Conservation (phyloP, 2,888 invertebrate species). For the Acleris laterana region DNA sequence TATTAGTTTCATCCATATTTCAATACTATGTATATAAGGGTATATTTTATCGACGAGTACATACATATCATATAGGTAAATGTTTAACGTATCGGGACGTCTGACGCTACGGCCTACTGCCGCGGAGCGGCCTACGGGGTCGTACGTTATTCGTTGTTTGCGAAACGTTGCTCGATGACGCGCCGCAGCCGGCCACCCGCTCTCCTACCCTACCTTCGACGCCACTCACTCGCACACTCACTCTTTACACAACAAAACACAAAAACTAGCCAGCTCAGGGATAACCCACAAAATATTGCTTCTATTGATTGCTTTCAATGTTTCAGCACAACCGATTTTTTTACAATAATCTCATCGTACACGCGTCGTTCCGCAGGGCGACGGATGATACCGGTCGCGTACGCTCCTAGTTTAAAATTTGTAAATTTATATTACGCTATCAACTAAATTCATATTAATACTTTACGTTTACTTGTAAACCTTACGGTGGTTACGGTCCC, state of each 20-base stretch:
- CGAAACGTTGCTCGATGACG: conserved; percentile 82
- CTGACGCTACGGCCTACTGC: conserved; percentile 72
- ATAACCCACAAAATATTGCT: conserved; percentile 34
- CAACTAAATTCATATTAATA: conserved; percentile 83
- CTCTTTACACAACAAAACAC: conserved; percentile 30
- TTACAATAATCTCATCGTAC: conserved; percentile 27
- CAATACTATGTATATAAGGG: conserved; percentile 82
- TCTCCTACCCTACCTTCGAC: conserved; percentile 48
- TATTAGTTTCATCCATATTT: conserved; percentile 84
- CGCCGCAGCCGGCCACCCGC: conserved; percentile 53
- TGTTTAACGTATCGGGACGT: conserved; percentile 74
- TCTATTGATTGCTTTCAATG: conserved; percentile 23
- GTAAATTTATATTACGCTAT: conserved; percentile 76
- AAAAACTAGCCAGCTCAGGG: conserved; percentile 27
- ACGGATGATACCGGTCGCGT: conserved; percentile 46
- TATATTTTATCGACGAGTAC: conserved; percentile 81
- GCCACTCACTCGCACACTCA: conserved; percentile 24
- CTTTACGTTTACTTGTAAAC: conserved; percentile 77
- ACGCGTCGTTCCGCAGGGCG: conserved; percentile 36
- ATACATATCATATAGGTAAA: conserved; percentile 69
- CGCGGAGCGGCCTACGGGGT: conserved; percentile 76
- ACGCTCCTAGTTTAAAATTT: conserved; percentile 65
- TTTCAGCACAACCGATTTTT: conserved; percentile 35
- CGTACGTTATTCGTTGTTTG: conserved; percentile 83
- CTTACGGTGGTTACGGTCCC: conserved; percentile 76